Evolutionary conservation across 2,113 vertebrate genomes (phyloP), one percentile per base, ranked within the genome.

Genomic region (Neofelis nebulosa): DNA sequence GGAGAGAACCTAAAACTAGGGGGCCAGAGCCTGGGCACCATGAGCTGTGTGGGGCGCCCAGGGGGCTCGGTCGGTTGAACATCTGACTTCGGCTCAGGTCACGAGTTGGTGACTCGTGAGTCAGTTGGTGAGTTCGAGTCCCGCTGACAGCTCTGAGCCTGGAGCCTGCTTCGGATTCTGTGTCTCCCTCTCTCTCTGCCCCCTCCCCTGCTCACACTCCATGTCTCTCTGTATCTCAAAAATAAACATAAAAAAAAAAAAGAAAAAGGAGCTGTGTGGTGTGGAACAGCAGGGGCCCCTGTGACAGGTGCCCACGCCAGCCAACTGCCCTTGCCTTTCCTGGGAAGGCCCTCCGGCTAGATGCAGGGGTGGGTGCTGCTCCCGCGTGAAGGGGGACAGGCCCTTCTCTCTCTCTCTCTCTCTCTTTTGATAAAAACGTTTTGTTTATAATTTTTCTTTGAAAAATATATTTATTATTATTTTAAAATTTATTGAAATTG

Each of bases 241-340:
- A 61, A 61, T 23, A 61, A 61, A 61, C 57, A 61, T 57, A 61
- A 61, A 57, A 48, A 50, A 19, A 61, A 23, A 61, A 57, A 50
- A 50, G 18, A 61, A 61, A 66, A 69, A 31, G 10, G 52, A 38
- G 18, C 27, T 57, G 1, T 13, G 48, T n/a, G 11, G 8, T 18
- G 4, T 36, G 3, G 23, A 33, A 45, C 38, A 21, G 5, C 6
- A 27, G n/a, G 73, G 33, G 36, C 1, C 29, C 12, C 3, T 3
- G 0, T 23, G 16, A 38, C 11, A 5, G 61, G 27, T 7, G 19
- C 10, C 89, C 2, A 0, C 2, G n/a, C 19, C 45, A 2, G 5
- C 33, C 23, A 8, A 2, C 0, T 13, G 36, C 23, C n/a, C 84
- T 55, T 33, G 19, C 2, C 1, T 61, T 45, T 81, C 36, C 61